Conservation (phyloP, 2,888 invertebrate genomes). For the Ormyrus rosae region DNA sequence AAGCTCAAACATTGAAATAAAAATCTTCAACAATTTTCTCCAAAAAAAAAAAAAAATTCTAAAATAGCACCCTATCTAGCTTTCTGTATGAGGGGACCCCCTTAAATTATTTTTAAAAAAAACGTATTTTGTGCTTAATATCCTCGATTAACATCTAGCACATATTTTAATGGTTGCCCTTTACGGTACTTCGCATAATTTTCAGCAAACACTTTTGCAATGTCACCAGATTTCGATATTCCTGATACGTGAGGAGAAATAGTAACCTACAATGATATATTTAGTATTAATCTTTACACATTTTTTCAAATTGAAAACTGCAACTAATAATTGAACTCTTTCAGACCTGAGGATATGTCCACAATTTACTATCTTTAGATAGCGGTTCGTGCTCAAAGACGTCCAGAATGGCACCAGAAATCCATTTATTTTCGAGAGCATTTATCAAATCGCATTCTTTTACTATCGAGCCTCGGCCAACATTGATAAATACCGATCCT, state of each 20-base stretch:
- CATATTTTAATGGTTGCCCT: conserved; percentile 71
- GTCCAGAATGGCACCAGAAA: conserved; percentile 79
- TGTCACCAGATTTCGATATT: conserved; percentile 72
- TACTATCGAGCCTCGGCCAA: conserved; percentile 79
- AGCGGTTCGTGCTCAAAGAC: conserved; percentile 79
- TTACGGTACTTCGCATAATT: conserved; percentile 74
- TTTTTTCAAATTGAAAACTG: background rate
- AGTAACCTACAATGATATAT: conserved; percentile 70
- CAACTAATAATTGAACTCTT: background rate
- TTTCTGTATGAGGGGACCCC: no score
- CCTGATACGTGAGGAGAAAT: conserved; percentile 77
- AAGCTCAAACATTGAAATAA: background rate
- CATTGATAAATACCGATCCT: conserved; percentile 78
- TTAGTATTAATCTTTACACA: background rate
- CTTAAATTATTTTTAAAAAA: no score
- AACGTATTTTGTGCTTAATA: conserved; percentile 69
- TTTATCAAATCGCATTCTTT: conserved; percentile 76
- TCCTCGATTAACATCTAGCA: conserved; percentile 72
- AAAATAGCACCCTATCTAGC: no score
- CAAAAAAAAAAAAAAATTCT: no score
- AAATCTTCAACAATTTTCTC: background rate
- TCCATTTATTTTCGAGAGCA: conserved; percentile 78
- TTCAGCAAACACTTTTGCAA: conserved; percentile 75
- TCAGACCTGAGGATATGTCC: conserved; percentile 77
- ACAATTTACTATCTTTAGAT: conserved; percentile 75